Conservation (phyloP, 1,140 invertebrate genomes). For the Oryzaephilus surinamensis region DNA sequence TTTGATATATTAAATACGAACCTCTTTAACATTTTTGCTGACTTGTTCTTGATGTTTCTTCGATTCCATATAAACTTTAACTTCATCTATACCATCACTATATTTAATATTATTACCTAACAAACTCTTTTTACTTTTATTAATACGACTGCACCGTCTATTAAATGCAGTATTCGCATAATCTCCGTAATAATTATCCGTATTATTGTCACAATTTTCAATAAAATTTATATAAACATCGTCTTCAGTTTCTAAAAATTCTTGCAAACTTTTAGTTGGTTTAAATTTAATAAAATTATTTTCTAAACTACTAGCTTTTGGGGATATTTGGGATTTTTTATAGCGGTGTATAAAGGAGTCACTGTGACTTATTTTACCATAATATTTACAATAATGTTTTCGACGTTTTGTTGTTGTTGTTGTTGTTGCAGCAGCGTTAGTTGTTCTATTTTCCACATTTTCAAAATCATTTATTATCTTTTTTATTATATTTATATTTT, state of each 20-base stretch:
- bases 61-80: slow-evolving; percentile 16
- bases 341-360: slow-evolving; percentile 16
- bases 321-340: slow-evolving; percentile 21
- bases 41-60: slow-evolving; percentile 26
- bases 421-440: slow-evolving; percentile 8
- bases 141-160: neutral
- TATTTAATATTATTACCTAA: slow-evolving; percentile 7
- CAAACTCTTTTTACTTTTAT: slow-evolving; percentile 7
- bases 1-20: slow-evolving; percentile 14
- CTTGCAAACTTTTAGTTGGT: slow-evolving; percentile 9
- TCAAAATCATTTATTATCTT: slow-evolving; percentile 30
- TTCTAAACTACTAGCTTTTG: slow-evolving; percentile 15
- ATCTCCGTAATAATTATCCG: slow-evolving; percentile 20
- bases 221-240: slow-evolving; percentile 28
- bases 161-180: slow-evolving; percentile 25
- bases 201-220: slow-evolving; percentile 20
- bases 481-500: slow-evolving; percentile 29
- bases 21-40: slow-evolving; percentile 29
- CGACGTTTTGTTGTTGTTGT: slow-evolving; percentile 12
- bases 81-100: slow-evolving; percentile 19
- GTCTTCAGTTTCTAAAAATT: slow-evolving; percentile 14
- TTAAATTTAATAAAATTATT: slow-evolving; percentile 1
- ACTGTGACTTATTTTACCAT: slow-evolving; percentile 16
- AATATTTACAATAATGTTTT: slow-evolving; percentile 2
- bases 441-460: too few relatives aligned